Percentiles rank a stretch among this genome's conserved stretches.
Evolutionary conservation across 35 echinoderm and acorn worm species (phyloP).

Genomic region (Heliocidaris tuberculata): DNA sequence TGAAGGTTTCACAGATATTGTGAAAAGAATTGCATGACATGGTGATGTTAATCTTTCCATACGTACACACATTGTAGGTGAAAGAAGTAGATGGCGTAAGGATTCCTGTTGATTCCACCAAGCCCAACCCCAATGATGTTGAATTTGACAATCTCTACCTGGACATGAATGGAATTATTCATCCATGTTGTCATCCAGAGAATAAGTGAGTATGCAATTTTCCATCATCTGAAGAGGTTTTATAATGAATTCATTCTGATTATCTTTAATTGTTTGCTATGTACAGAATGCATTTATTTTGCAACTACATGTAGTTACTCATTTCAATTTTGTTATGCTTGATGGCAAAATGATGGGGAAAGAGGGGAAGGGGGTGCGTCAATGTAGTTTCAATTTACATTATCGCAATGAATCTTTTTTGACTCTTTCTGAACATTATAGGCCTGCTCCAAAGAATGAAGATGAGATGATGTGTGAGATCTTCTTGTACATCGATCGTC

Average conservation of each 20-base stretch:
- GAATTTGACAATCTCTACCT: conserved; percentile 99
- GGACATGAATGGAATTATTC: conserved; percentile 99
- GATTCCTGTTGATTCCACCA: conserved; percentile 75
- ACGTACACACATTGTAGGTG: conserved; percentile 19
- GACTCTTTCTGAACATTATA: neutral
- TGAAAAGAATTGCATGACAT: no score
- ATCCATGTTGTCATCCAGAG: conserved; percentile 99
- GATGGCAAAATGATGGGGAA: no score
- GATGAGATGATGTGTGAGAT: conserved; percentile 99
- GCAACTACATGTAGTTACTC: no score
- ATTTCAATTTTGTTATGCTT: no score
- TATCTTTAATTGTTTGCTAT: neutral
- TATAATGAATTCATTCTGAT: neutral
- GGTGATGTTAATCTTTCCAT: neutral
- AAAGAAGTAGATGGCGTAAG: conserved; percentile 73
- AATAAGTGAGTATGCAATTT: conserved; percentile 79
- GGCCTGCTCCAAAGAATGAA: conserved; percentile 91
- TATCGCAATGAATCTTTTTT: neutral
- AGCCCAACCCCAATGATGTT: conserved; percentile 95
- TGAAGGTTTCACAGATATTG: no score
- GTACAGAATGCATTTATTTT: no score
- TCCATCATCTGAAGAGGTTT: neutral
- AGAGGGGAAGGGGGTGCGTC: no score
- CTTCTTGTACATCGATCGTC: conserved; percentile 95
- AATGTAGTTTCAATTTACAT: no score